Evolutionary conservation across 1,140 invertebrate genomes (phyloP), one percentile per base, ranked within the genome.

Genomic region (Dryas iulia): DNA sequence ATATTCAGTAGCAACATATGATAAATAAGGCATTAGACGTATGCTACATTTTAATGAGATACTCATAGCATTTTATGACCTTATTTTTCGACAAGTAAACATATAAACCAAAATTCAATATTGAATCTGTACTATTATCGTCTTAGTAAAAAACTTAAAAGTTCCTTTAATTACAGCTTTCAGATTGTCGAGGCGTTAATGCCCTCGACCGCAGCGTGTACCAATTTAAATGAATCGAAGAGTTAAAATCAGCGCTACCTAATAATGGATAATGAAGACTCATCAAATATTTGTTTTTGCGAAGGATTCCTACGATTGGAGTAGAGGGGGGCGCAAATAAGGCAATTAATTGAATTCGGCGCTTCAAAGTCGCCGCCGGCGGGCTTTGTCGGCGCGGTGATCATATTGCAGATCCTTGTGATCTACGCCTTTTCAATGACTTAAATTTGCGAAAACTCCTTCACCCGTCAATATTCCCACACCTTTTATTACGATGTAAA

Each of bases 281-380:
- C 80, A 60, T 79, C 77, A 88, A 89, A 85, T 91, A 90, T 90
- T 91, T 90, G 89, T 88, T 91, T 81, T 91, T 89, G 82, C 78
- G 69, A 73, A 75, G 82, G 79, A 84, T 82, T 86, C 82, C 78
- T 81, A 72, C 82, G 81, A 84, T 83, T 81, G 81, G 76, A 75
- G 79, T 77, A 77, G 72, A 75, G 68, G 30, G 62, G 61, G 67
- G 73, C 76, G 84, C 86, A 88, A 89, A 90, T 90, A 89, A 82
- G 82, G 84, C 87, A 86, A 91, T 89, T 91, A 90, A 91, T 91
- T 88, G 84, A 88, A 89, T 90, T 90, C 89, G 86, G 86, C 82
- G 78, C 75, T 75, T 87, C 82, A 90, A 90, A 90, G 81, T 70
- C 72, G 79, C 83, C 86, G 87, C 81, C 80, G 77, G 72, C 77